These are phyloP conservation scores for Heliconius cydno DNA, from an alignment of 2,888 invertebrate species.

Conservation along the genomic window DNA sequence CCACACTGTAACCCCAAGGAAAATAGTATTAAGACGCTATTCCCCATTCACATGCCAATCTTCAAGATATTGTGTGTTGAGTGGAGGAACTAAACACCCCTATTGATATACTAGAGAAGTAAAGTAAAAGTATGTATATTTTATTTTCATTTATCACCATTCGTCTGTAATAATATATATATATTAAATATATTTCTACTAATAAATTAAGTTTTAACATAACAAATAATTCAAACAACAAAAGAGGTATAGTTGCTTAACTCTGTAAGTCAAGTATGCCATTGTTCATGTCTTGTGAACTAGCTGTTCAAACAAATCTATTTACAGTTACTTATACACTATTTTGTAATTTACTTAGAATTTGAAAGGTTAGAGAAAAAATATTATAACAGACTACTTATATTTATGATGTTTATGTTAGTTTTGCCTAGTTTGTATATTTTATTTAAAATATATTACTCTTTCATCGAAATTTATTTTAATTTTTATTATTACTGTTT, in stretches of 20 bases:
- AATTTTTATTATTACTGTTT: not conserved
- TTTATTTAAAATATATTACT: not conserved
- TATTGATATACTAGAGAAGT: no score
- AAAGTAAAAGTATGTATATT: no score
- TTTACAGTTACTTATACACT: slow-evolving; percentile 8
- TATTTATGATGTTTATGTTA: not conserved
- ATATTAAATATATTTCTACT: not conserved
- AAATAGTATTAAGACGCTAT: not conserved
- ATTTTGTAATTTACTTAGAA: not conserved
- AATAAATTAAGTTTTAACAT: not conserved
- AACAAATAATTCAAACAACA: not conserved
- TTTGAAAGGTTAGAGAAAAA: not conserved
- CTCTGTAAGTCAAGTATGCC: slow-evolving; percentile 1
- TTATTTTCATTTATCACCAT: no score
- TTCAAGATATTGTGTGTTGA: no score
- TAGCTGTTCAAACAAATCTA: not conserved
- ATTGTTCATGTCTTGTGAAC: slow-evolving; percentile 15
- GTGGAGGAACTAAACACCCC: no score
- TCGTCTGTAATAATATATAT: no score
- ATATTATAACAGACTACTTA: not conserved
- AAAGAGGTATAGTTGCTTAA: not conserved
- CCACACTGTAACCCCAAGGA: not conserved
- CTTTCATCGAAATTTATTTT: not conserved
- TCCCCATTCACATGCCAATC: not conserved
- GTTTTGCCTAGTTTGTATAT: not conserved